Base-by-base conservation (phyloP, 2,888 invertebrate species). In the Sthenelais limicola region DNA sequence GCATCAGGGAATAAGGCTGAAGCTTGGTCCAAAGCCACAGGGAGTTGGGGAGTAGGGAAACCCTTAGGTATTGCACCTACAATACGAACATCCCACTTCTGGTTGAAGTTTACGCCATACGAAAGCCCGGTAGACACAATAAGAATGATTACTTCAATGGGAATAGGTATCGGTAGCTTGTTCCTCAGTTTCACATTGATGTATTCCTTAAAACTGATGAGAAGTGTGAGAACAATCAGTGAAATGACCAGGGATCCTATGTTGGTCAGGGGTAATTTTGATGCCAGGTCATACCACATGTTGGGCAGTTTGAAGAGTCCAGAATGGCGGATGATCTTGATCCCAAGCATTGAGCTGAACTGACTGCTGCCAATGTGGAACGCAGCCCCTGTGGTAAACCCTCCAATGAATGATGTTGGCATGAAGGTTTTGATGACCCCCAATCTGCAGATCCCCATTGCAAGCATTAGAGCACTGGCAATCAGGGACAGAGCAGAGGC, bases 401-500 rank as follows among this genome's bases (percentile, higher is more conserved):
- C 76, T 9, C 74, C 49, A n/a, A 77, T 66, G 49, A 79, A 79
- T 0, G 93, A 93, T 83, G 94, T 93, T 0, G 94, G 94, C 47
- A 95, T 90, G 26, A 95, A 88, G 0, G 93, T 91, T 0, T 93
- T 92, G 18, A 95, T 90, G 1, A 92, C 90, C 0, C 95, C 95
- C 73, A 95, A 89, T 30, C 92, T 91, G 68, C 93, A 89, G 68
- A 92, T 81, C 88, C 92, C 94, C 94, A 96, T 94, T 15, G 91
- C 75, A 18, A 94, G 81, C 94, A 95, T 88, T n/a, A 89, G 86
- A 62, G 67, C 18, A n/a, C 79, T 78, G 3, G 72, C 73, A 12
- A 78, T 28, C 43, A 79, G 56, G 0, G 79, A 73, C 18, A 79
- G 54, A 1, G 77, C 54, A 12, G 73, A 73, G 12, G 79, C 79